These are phyloP conservation scores for Mareca strepera DNA, from an alignment of 2,797 vertebrate species.

Conservation along the genomic window DNA sequence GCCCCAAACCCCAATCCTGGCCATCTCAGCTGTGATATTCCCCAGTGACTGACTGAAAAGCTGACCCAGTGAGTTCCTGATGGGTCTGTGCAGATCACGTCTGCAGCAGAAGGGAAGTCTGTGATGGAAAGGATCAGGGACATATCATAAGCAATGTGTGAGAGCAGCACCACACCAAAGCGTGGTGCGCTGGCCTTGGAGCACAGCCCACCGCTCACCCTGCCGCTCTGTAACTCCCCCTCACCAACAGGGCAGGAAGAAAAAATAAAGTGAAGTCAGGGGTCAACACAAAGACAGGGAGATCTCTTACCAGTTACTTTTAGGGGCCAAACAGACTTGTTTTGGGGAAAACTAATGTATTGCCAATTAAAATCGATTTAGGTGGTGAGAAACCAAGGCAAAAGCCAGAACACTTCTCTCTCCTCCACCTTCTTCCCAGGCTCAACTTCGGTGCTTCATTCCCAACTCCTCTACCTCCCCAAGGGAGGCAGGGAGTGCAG, in stretches of 20 bases:
- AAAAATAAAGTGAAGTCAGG: fast-evolving
- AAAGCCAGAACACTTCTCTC: background rate
- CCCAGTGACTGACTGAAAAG: background rate
- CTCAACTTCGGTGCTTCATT: background rate
- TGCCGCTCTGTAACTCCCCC: too few relatives aligned
- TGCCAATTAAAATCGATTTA: background rate
- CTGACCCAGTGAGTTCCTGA: background rate
- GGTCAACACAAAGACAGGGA: background rate
- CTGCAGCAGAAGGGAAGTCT: background rate
- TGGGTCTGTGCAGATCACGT: background rate
- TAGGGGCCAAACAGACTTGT: background rate
- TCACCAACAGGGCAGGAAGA: background rate
- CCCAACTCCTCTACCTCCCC: background rate
- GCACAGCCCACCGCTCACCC: background rate
- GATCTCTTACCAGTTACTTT: background rate
- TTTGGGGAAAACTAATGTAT: background rate
- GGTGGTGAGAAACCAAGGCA: background rate
- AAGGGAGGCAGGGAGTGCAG: fast-evolving
- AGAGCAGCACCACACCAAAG: background rate
- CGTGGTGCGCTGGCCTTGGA: background rate
- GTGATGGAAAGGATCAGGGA: background rate
- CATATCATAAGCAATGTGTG: fast-evolving
- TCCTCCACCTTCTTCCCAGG: background rate
- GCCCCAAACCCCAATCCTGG: background rate
- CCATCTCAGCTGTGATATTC: background rate